Conservation (phyloP, 1,140 invertebrate genomes). For the Cotesia glomerata region DNA sequence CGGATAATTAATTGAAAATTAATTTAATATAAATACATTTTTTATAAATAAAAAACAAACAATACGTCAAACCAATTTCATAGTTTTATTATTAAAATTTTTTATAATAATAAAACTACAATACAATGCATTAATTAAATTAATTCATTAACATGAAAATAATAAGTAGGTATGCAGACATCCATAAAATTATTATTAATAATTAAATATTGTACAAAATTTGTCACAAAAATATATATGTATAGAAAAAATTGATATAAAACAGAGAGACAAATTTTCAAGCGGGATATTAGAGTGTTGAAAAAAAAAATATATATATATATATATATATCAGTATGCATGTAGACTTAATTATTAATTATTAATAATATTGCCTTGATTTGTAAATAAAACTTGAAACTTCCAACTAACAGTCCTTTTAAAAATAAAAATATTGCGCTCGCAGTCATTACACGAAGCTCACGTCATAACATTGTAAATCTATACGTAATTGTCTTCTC, state of each 20-base stretch:
- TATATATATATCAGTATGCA: constrained; percentile 35
- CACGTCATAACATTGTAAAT: not conserved
- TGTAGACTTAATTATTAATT: constrained; percentile 45
- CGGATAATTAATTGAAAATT: constrained; percentile 24
- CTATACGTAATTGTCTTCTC: not conserved
- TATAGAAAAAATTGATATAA: constrained; percentile 21
- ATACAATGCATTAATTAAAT: not conserved
- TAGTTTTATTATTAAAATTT: no score
- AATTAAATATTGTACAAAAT: constrained; percentile 44
- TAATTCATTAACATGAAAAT: not conserved
- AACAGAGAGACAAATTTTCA: constrained; percentile 35
- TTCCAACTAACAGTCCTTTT: constrained; percentile 47
- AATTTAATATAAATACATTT: constrained; percentile 21
- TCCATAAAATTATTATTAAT: constrained; percentile 3
- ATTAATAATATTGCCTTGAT: constrained; percentile 57
- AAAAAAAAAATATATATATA: not conserved
- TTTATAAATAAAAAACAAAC: constrained; percentile 2
- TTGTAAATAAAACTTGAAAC: constrained; percentile 59
- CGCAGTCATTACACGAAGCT: not conserved
- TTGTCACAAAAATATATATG: constrained; percentile 28
- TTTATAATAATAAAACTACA: no score
- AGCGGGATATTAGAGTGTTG: constrained; percentile 47
- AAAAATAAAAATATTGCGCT: not conserved
- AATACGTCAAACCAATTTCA: no score
- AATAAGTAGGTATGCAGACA: not conserved